Conservation (phyloP, 1,140 invertebrate genomes). For the Neodiprion virginianus region DNA sequence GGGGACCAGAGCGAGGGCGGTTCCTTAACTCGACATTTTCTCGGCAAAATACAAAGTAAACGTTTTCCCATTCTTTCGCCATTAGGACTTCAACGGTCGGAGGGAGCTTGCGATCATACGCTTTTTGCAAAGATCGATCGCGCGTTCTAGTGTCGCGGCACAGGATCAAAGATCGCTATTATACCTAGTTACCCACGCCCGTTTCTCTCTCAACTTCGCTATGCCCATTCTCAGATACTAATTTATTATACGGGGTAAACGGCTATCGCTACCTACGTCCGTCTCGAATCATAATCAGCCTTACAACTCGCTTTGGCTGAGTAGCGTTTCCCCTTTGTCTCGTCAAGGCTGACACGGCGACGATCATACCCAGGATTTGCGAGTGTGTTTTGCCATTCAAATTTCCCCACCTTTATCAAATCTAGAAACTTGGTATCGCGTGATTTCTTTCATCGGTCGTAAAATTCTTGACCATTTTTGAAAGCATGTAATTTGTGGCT, state of each 20-base stretch:
- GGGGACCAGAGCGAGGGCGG: neutral
- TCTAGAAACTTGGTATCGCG: no score
- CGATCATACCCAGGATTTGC: no score
- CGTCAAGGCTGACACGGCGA: conserved; percentile 15
- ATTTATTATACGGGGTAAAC: conserved; percentile 43
- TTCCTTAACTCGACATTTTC: neutral
- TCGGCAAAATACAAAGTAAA: neutral
- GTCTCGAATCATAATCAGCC: conserved; percentile 50
- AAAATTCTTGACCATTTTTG: no score
- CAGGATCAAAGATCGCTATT: conserved; percentile 46
- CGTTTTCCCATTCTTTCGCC: no score
- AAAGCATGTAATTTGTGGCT: no score
- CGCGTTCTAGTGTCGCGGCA: conserved; percentile 31
- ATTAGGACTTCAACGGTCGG: no score
- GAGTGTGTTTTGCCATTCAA: no score
- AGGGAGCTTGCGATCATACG: neutral
- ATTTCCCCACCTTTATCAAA: no score
- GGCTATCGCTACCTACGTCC: conserved; percentile 29
- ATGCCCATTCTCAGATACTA: conserved; percentile 44
- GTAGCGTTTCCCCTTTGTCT: conserved; percentile 28
- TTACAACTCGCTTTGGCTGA: neutral
- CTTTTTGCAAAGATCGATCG: conserved; percentile 42
- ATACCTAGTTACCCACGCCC: conserved; percentile 39
- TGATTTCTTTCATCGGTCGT: no score
- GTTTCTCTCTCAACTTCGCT: conserved; percentile 37